These are phyloP conservation scores for Elephas maximus DNA, from an alignment of 2,113 vertebrate species.

Conservation along the genomic window DNA sequence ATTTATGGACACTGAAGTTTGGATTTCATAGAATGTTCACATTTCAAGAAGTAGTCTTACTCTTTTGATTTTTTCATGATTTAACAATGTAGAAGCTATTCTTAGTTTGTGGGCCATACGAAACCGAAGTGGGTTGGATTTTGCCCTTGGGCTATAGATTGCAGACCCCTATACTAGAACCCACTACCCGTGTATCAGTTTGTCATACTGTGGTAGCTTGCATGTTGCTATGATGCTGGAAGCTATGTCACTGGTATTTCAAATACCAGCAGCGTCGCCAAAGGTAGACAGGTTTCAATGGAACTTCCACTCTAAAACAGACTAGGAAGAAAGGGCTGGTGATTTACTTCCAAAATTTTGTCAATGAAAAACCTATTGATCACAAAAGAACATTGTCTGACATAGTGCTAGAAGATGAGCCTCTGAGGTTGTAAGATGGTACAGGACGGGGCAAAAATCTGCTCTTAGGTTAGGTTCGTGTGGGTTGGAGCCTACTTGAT, in stretches of 20 bases:
- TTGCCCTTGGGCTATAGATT: rapidly evolving
- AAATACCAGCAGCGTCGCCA: background rate
- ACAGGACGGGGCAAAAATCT: background rate
- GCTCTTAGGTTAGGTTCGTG: background rate
- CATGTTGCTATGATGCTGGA: background rate
- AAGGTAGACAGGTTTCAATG: background rate
- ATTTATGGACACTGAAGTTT: background rate
- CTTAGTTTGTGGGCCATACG: background rate
- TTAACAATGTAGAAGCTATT: background rate
- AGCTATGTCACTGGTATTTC: background rate
- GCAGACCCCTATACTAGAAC: background rate
- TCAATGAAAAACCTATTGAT: background rate
- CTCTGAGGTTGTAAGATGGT: background rate
- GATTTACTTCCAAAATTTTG: background rate
- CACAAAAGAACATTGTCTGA: background rate
- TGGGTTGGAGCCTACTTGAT: background rate
- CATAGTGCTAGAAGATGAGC: background rate
- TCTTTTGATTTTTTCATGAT: background rate
- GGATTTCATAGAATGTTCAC: background rate
- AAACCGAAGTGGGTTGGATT: background rate
- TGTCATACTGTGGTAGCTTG: background rate
- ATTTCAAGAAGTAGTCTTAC: background rate
- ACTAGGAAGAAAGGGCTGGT: background rate
- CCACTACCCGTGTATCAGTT: background rate
- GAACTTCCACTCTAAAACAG: background rate